Evolutionary conservation across 2,888 invertebrate genomes (phyloP), one percentile per base, ranked within the genome.

Genomic region (Idaea straminata): DNA sequence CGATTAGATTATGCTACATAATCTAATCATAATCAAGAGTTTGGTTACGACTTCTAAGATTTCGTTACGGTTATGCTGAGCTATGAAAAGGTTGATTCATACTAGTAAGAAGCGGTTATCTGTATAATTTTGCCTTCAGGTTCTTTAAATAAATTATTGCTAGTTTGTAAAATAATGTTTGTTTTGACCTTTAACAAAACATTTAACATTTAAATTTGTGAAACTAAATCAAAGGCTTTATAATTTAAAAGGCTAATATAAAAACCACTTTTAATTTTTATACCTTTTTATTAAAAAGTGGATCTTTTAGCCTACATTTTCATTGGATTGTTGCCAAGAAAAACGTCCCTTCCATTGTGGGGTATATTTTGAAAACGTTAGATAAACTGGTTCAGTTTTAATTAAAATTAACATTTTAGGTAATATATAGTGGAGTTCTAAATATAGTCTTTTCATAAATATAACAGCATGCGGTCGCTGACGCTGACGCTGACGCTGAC

Each of bases 321-420:
- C 77, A 70, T 84, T 85, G 86, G 86, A 75, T 66, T 57, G 59
- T 61, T 64, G 83, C 85, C 84, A 85, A 83, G 74, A 68, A 69
- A 77, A 80, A 79, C 71, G 78, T 71, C 65, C 70, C 64, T 73
- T 75, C 76, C 73, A 76, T 63, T 67, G 16, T 59, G 6, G 13
- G 16, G 59, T 10, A 5, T 59, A 59, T 62, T 25, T 36, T 62
- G 15, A 38, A 35, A 61, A 15, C 61, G 15, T 38, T 7, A 35
- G 61, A 36, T 59, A 59, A 6, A 15, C 7, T 59, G 1, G 7
- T 58, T 13, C 15, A 2, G 15, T 58, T 58, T 15, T 16, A 15
- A 6, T 58, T n/a, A n/a, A n/a, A n/a, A n/a, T n/a, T n/a, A n/a
- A 57, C 15, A 15, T 57, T 15, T 59, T 59, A 59, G 15, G 58